These are phyloP conservation scores for Loripinus fragilis DNA, from an alignment of 2,888 invertebrate genomes.

Conservation along the genomic window DNA sequence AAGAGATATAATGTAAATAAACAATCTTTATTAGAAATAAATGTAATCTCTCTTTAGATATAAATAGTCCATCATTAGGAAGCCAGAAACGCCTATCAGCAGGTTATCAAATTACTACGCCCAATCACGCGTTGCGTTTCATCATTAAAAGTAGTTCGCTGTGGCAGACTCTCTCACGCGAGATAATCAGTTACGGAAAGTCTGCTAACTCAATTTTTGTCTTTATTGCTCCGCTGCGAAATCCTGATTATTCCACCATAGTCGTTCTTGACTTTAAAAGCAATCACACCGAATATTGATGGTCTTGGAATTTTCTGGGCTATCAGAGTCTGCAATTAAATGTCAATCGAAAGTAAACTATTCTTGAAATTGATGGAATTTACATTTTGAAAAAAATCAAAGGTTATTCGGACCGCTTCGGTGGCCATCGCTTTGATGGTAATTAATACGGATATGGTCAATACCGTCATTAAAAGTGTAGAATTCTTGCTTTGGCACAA, in stretches of 20 bases:
- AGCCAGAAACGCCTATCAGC: slow-evolving; percentile 21
- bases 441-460: slow-evolving; percentile 45
- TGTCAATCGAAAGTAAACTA: slow-evolving; percentile 48
- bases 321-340: slow-evolving; percentile 53
- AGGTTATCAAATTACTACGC: slow-evolving; percentile 18
- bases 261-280: slow-evolving; percentile 51
- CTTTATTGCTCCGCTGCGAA: slow-evolving; percentile 56
- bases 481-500: slow-evolving; percentile 44
- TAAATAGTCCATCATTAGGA: no score
- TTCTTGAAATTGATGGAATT: slow-evolving; percentile 57
- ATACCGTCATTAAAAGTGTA: slow-evolving; percentile 54
- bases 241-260: slow-evolving; percentile 54
- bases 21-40: no score
- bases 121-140: slow-evolving; percentile 21
- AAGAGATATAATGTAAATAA: no score
- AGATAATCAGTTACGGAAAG: slow-evolving; percentile 42
- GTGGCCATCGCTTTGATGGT: slow-evolving; percentile 11
- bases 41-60: no score
- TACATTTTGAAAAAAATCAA: slow-evolving; percentile 45
- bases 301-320: slow-evolving; percentile 53
- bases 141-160: slow-evolving; percentile 40
- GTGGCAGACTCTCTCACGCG: slow-evolving; percentile 46
- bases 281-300: slow-evolving; percentile 60
- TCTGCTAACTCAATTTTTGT: slow-evolving; percentile 62
- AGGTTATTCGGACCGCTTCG: slow-evolving; percentile 4